Base-by-base conservation (phyloP, 2,797 vertebrate species). In the Pelochelys cantorii region DNA sequence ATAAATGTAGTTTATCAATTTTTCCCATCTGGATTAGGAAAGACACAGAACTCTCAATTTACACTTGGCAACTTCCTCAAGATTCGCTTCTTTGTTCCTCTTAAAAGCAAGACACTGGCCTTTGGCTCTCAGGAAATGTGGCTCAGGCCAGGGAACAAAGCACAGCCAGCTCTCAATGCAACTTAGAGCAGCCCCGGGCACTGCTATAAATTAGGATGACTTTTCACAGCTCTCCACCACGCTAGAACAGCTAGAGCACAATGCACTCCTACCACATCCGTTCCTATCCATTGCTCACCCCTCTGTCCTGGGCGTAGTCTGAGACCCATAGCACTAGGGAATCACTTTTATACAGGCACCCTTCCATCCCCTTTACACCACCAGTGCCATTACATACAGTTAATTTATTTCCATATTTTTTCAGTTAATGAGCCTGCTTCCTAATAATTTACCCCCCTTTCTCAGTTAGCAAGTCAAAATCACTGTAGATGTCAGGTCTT, bases 401-500 rank as follows among this genome's bases (percentile, higher is more conserved):
- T 56, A 0, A 56, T 34, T 17, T 79, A 3, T 48, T 65, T 53
- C 0, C 15, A 4, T 1, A 2, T 2, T 23, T 62, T 55, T 75
- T 53, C 4, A 0, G 1, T 1, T 11, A 54, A 54, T 0, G 18
- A 68, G 65, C n/a, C n/a, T 1, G 8, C 78, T 71, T n/a, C 14
- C 7, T 62, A 22, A 8, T 75, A 81, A 48, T 0, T 0, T 37
- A 22, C 0, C 68, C 52, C 13, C 1, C 48, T 83, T 89, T 74
- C 13, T 2, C 54, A 5, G 81, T 4, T 31, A 1, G 2, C 25
- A 56, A 85, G 74, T 92, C 92, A 83, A 86, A 92, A 71, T 74
- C 52, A 56, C 7, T 25, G 84, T 55, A 27, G 4, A 57, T 92
- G 60, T 1, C 27, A 68, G 79, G 34, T 87, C 94, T 94, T 92